Conservation (phyloP, 30 jellyfish, hydroid and myxozoan genomes). For the Cassiopea andromeda region DNA sequence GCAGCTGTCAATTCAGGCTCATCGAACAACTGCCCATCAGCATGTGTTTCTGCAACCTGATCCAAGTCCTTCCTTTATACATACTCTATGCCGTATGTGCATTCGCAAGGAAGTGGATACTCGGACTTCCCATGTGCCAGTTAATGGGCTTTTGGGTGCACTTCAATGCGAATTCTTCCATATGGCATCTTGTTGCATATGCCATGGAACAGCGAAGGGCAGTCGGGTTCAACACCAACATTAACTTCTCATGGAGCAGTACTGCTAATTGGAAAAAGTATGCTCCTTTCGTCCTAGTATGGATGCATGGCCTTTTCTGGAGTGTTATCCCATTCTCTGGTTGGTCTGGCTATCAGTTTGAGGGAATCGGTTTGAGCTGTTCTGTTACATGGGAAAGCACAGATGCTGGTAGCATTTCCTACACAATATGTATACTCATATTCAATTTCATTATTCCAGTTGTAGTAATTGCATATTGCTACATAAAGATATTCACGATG, state of each 20-base stretch:
- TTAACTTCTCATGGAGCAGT: not conserved
- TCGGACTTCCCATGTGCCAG: slow-evolving; percentile 30
- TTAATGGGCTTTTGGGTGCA: slow-evolving; percentile 58
- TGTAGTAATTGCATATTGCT: slow-evolving; percentile 12
- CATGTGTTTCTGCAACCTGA: slow-evolving; percentile 43
- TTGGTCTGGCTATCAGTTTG: slow-evolving; percentile 62
- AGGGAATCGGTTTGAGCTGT: slow-evolving; percentile 65
- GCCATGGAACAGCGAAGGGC: slow-evolving; percentile 37
- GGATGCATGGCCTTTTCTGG: slow-evolving; percentile 73
- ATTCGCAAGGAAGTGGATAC: slow-evolving; percentile 25
- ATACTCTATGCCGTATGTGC: slow-evolving; percentile 23
- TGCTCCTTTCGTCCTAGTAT: not conserved
- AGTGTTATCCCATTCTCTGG: slow-evolving; percentile 47
- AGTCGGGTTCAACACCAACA: not conserved
- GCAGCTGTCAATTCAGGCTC: not conserved
- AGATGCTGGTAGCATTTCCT: slow-evolving; percentile 34
- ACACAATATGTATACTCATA: slow-evolving; percentile 14
- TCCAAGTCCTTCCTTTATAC: slow-evolving; percentile 49
- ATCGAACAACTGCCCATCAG: slow-evolving; percentile 56
- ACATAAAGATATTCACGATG: slow-evolving; percentile 13
- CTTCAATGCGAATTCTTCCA: slow-evolving; percentile 32
- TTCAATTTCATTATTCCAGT: slow-evolving; percentile 45
- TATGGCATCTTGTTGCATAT: slow-evolving; percentile 41
- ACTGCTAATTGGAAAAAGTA: slow-evolving; percentile 33
- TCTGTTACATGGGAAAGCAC: slow-evolving; percentile 58